Evolutionary conservation across 2,113 vertebrate genomes (phyloP).

Genomic region (Podarcis cretensis): DNA sequence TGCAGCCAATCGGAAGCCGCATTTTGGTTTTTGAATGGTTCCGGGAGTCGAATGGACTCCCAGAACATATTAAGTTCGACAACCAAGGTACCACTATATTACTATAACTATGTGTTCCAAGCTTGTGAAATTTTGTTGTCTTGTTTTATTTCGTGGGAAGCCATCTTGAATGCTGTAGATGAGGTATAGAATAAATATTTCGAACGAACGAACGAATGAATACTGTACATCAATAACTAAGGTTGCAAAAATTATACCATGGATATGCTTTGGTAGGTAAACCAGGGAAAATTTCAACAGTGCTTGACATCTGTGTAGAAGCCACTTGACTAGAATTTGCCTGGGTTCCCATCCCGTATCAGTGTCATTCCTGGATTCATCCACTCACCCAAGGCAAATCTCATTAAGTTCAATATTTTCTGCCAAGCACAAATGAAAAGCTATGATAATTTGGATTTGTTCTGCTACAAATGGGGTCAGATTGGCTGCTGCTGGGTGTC

Average conservation of each 20-base stretch:
- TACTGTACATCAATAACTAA: background rate
- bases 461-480: slow-evolving; percentile 26
- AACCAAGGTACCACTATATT: background rate
- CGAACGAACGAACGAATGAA: background rate
- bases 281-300: slow-evolving; percentile 11
- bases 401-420: slow-evolving; percentile 17
- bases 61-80: too few species aligned
- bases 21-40: too few species aligned
- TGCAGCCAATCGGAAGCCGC: too few species aligned
- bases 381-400: background rate
- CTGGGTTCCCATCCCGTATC: slow-evolving; percentile 42
- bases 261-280: background rate
- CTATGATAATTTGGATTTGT: rapidly evolving
- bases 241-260: background rate
- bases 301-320: slow-evolving; percentile 19
- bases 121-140: background rate
- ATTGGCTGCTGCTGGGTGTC: background rate
- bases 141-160: background rate
- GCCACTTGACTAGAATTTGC: slow-evolving; percentile 45
- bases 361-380: slow-evolving; percentile 18
- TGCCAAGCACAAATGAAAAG: slow-evolving; percentile 9
- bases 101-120: background rate
- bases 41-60: too few species aligned
- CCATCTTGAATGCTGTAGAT: background rate
- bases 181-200: background rate